Percentiles rank a stretch among this genome's conserved stretches.
Evolutionary conservation across 2,888 invertebrate genomes (phyloP).

Genomic region (Pollenia griseotomentosa): DNA sequence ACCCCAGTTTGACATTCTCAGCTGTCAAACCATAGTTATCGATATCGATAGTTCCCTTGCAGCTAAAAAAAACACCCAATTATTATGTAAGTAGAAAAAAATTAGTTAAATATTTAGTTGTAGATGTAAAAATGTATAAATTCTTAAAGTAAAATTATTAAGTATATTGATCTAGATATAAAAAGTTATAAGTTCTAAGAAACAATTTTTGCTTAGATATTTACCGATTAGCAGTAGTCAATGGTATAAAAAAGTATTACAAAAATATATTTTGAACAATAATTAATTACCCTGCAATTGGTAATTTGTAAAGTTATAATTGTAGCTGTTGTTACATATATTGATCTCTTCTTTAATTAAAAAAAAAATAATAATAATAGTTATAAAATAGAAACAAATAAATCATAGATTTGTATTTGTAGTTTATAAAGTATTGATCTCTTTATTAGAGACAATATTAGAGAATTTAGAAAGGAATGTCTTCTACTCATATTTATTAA

Average conservation of each 20-base stretch:
- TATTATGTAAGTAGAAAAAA: background rate
- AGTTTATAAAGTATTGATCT: conserved; percentile 21
- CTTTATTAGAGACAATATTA: conserved; percentile 12
- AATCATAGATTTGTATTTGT: conserved; percentile 1
- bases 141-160: background rate
- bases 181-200: background rate
- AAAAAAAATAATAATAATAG: background rate
- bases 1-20: too few species aligned
- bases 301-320: conserved; percentile 23
- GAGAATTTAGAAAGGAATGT: conserved; percentile 5
- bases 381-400: background rate
- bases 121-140: background rate
- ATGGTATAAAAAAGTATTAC: background rate
- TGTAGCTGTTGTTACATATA: conserved; percentile 43
- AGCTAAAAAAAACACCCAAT: too few species aligned
- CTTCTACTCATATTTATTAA: conserved; percentile 21
- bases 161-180: background rate
- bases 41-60: too few species aligned
- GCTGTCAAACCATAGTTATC: too few species aligned
- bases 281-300: conserved; percentile 4
- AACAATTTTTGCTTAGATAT: conserved; percentile 65
- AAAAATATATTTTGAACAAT: background rate
- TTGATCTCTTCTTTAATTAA: background rate
- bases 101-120: background rate
- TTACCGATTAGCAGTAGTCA: conserved; percentile 13